Conservation (phyloP, 2,797 vertebrate genomes). For the Siniperca scherzeri region DNA sequence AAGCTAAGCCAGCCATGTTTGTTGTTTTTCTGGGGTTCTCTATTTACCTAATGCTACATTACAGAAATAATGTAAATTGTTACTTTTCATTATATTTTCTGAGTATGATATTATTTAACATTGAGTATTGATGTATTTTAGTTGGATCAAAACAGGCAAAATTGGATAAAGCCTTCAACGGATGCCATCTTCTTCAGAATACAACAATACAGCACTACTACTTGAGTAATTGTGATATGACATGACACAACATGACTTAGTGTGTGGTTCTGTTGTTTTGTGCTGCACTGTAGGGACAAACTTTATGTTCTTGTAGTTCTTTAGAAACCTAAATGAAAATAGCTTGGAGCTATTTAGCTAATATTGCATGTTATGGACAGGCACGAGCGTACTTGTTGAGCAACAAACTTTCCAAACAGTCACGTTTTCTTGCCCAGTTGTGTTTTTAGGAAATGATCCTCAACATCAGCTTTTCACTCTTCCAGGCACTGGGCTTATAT, state of each 20-base stretch:
- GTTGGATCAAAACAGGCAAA: background rate
- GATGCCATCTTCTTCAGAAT: background rate
- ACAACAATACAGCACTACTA: background rate
- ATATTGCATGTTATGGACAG: background rate
- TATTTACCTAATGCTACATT: background rate
- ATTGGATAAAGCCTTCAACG: background rate
- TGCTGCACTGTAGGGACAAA: background rate
- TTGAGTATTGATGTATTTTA: background rate
- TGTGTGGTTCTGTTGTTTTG: background rate
- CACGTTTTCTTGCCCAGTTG: background rate
- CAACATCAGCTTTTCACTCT: background rate
- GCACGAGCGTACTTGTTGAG: background rate
- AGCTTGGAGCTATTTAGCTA: background rate
- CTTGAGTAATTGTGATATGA: background rate
- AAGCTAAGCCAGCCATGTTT: background rate
- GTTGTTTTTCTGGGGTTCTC: background rate
- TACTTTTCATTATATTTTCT: background rate
- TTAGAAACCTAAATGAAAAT: background rate
- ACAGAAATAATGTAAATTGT: background rate
- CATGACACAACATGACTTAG: background rate
- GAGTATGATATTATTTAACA: background rate
- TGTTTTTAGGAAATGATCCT: background rate
- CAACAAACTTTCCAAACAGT: background rate
- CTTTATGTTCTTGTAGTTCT: background rate
- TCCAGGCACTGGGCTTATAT: background rate